Conservation (phyloP, 1,140 invertebrate genomes). For the Zaprionus vittiger region DNA sequence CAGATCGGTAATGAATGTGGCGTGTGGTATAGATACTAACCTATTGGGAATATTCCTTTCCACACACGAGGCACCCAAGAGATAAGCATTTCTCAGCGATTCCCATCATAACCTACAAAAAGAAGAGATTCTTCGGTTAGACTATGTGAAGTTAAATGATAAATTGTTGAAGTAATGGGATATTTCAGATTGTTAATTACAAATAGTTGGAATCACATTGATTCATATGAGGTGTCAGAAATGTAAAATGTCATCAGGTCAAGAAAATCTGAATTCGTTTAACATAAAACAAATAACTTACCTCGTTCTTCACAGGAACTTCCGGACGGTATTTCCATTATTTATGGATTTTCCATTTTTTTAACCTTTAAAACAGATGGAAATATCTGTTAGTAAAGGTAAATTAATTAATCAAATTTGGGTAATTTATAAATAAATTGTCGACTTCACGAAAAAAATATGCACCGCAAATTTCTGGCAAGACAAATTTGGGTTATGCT, state of each 20-base stretch:
- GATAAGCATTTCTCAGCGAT: background rate
- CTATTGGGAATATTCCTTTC: background rate
- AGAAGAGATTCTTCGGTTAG: background rate
- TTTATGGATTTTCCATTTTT: slow-evolving; percentile 3
- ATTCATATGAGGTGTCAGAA: slow-evolving; percentile 83
- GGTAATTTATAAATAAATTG: slow-evolving; percentile 28
- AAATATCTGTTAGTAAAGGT: slow-evolving; percentile 9
- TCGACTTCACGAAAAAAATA: slow-evolving; percentile 74
- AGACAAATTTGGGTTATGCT: slow-evolving; percentile 80
- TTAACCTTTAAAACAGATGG: slow-evolving; percentile 24
- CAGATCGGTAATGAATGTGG: no score
- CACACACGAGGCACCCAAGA: background rate
- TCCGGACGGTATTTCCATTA: background rate
- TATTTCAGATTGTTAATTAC: slow-evolving; percentile 60
- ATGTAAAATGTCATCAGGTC: slow-evolving; percentile 73
- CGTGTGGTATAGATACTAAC: slow-evolving; percentile 36
- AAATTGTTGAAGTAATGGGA: background rate
- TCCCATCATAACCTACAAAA: slow-evolving; percentile 43
- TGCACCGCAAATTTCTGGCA: slow-evolving; percentile 76
- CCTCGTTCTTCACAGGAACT: background rate
- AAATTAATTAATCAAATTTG: background rate
- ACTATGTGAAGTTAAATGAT: background rate
- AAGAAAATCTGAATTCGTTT: background rate
- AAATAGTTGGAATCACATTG: slow-evolving; percentile 70
- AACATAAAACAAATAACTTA: background rate